phyloP scores from a whole-genome alignment of 2,888 invertebrate species.

The Parthenolecanium corni region DNA sequence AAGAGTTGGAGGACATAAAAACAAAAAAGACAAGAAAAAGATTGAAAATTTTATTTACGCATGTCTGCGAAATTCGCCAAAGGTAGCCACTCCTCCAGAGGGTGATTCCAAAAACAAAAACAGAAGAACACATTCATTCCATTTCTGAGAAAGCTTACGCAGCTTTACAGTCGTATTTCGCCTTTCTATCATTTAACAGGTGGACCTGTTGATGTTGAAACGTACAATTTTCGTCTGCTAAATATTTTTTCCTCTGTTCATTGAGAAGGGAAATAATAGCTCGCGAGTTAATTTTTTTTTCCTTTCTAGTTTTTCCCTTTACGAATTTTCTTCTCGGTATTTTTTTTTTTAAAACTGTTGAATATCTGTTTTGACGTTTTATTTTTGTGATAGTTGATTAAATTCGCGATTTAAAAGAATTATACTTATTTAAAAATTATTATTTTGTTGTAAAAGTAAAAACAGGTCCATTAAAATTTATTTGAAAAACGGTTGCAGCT shows the following conservation, averaged over 20 bases:
- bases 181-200: conserved; percentile 24
- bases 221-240: not conserved
- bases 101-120: conserved; percentile 16
- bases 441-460: too few relatives aligned
- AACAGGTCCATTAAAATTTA: too few relatives aligned
- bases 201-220: conserved; percentile 26
- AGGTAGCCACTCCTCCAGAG: conserved; percentile 21
- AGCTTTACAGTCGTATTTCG: conserved; percentile 23
- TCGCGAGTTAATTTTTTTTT: conserved; percentile 10
- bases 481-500: too few relatives aligned
- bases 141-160: conserved; percentile 10
- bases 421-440: too few relatives aligned
- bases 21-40: not conserved
- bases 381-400: too few relatives aligned
- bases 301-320: not conserved
- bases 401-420: too few relatives aligned
- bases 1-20: not conserved
- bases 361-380: too few relatives aligned
- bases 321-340: too few relatives aligned
- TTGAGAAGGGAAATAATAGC: too few relatives aligned
- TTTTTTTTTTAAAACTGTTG: too few relatives aligned
- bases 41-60: conserved; percentile 11
- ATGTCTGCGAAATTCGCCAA: conserved; percentile 9
- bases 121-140: conserved; percentile 4
- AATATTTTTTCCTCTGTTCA: not conserved